Evolutionary conservation across 2,888 invertebrate genomes (phyloP), one percentile per base, ranked within the genome.

Genomic region (Empis livida): DNA sequence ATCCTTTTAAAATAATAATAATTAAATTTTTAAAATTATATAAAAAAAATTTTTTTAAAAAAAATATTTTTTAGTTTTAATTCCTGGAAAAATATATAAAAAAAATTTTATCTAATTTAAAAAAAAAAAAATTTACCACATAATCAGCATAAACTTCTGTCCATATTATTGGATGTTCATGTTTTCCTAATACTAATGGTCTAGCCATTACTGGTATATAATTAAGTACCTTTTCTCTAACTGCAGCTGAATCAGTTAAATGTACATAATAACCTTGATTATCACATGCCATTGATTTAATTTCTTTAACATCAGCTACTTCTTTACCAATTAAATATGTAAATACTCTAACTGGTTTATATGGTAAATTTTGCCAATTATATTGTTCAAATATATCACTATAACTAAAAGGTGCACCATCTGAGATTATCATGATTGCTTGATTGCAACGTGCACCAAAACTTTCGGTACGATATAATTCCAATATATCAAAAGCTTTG

Each of bases 391-490:
- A 99, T 48, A 95, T 82, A 60, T 93, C 88, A 64, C 90, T 85
- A 71, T 84, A 94, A 63, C 86, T 90, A 62, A 92, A 89, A 41
- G 96, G 94, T 14, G 96, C 93, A 20, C 97, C 97, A 68, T 99
- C 99, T n/a, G 97, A 96, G 57, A 99, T 83, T 56, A 99, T 72
- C 96, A 99, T 96, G 60, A 99, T 96, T 30, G 95, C 96, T 73
- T 95, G 86, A 71, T 91, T 92, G 65, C 88, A 88, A 56, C 77
- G 74, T 39, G 85, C 82, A 40, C 84, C 85, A 41, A 78, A 76
- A 43, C 73, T 73, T 53, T 75, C 76, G 23, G 72, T 71, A 55
- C 80, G 75, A 59, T 78, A 79, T 42, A 73, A 71, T 67, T 79
- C 77, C 50, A 97, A 76, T 39, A 95, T 75, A 59, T 89, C 84